Base-by-base conservation (phyloP, 2,113 vertebrate genomes). In the Rhynchopsitta pachyrhyncha region DNA sequence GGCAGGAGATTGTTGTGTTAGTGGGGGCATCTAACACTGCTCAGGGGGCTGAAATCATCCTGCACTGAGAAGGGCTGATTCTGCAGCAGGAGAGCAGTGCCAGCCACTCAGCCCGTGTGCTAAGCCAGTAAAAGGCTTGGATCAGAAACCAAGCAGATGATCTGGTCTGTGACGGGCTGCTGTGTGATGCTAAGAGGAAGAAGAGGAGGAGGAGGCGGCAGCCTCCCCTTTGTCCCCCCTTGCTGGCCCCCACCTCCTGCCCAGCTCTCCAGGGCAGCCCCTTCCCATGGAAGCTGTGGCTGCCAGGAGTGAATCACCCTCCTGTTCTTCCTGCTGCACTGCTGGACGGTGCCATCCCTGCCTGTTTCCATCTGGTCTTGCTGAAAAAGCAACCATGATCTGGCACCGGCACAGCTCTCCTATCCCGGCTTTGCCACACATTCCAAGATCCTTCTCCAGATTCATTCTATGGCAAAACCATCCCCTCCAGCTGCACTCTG, bases 281-380 rank as follows among this genome's bases (percentile, higher is more conserved):
- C 39, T 89, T 74, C 49, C 80, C 47, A 3, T 39, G 87, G 69
- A 60, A 90, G 62, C 4, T 8, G 12, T 1, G 16, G n/a, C 53
- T 78, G 88, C 92, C 91, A 88, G 90, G 68, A 5, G 15, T 84
- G 92, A 77, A 79, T 84, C 95, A 33, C 73, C 16, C 50, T 52
- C 49, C 81, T 20, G 5, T 29, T 39, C 90, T 88, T 59, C 89
- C 90, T 78, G 86, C 86, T 82, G 64, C 27, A 16, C 85, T 29
- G 69, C 76, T 49, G 14, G 25, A 60, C 46, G 1, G 25, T n/a
- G 52, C 16, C 52, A 53, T 53, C 52, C 52, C 78, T 76, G 85
- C 42, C 79, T 28, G 2, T 13, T 42, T 49, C 91, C 95, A 77
- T 59, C 82, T 90, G 96, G 55, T 84, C 71, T 44, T 31, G 29